A percentile compares a stretch with the other conserved stretches of the same genome.
Evolutionary conservation across 2,888 invertebrate genomes (phyloP).

Genomic region (Abscondita cerata): DNA sequence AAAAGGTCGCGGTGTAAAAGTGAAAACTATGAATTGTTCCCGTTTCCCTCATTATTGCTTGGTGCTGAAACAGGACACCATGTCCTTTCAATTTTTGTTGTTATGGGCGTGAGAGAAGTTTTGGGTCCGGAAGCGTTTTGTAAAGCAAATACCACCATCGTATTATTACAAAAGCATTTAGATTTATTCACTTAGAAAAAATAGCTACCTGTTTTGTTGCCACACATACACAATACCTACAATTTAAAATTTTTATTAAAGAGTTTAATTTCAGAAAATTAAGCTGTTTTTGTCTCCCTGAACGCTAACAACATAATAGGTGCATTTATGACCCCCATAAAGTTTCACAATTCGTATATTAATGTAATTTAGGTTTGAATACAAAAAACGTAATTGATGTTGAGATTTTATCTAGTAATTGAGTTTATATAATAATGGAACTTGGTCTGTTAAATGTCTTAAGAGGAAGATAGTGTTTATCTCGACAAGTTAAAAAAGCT

Average conservation of each 20-base stretch:
- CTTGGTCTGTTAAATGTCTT: slow-evolving; percentile 29
- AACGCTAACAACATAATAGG: slow-evolving; percentile 1
- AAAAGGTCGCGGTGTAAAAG: not conserved
- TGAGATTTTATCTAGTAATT: slow-evolving; percentile 24
- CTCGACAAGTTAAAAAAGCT: not conserved
- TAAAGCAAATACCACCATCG: slow-evolving; percentile 19
- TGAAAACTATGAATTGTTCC: not conserved
- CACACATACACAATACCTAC: slow-evolving; percentile 19
- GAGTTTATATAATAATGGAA: slow-evolving; percentile 19
- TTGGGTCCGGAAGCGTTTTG: slow-evolving; percentile 33
- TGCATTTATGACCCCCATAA: not conserved
- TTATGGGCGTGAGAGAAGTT: slow-evolving; percentile 26
- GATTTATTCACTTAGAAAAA: slow-evolving; percentile 23
- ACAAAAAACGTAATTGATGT: slow-evolving; percentile 7
- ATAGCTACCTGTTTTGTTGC: slow-evolving; percentile 23
- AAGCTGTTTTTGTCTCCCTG: too few species aligned
- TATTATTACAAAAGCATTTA: slow-evolving; percentile 25
- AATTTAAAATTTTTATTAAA: not conserved
- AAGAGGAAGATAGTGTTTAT: not conserved
- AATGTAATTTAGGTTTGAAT: slow-evolving; percentile 1
- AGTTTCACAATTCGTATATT: not conserved
- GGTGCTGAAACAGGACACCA: slow-evolving; percentile 1
- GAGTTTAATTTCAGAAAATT: slow-evolving; percentile 5
- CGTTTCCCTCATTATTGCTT: not conserved
- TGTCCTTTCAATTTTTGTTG: not conserved